Base-by-base conservation (phyloP, 2,113 vertebrate genomes). In the Petrocephalus zakoni region DNA sequence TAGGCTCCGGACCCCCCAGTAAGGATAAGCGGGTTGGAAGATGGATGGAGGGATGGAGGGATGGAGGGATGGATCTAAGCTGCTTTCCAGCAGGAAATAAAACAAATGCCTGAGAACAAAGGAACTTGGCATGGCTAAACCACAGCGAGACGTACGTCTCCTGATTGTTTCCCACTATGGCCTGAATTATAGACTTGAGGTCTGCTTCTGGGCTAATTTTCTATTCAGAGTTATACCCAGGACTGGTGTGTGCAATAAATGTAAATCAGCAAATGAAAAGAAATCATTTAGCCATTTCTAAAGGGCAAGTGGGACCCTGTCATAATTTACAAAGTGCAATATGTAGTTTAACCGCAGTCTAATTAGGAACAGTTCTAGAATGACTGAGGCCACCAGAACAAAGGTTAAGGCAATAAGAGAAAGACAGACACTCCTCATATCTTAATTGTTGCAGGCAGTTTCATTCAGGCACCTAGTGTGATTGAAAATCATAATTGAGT, bases 241-340 rank as follows among this genome's bases (percentile, higher is more conserved):
- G 88, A 86, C 91, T 90, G 88, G 22, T 1, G 37, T 90, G 87
- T 29, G 87, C 93, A 93, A 93, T 93, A 94, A 94, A 93, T 91
- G 92, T 94, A 95, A 95, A 95, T 95, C 94, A 93, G 87, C 34
- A 89, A 87, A 86, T 86, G 88, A 90, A 89, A 93, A 92, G 88
- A 93, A 94, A 94, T 92, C 81, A 95, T 93, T 94, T 92, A 61
- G 87, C 93, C 90, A 89, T 93, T 94, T 95, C 90, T 53, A 78
- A 94, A 93, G 92, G 91, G 90, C 91, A 91, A 78, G 52, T 89
- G 85, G 90, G 90, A 82, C 88, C 87, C 8, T 0, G 56, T 42
- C 88, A 90, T 92, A 93, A 91, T 93, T 94, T 93, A 92, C 89
- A 90, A 90, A 86, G 89, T 78, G 78, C 68, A 78, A 89, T 90